Base-by-base conservation (phyloP, 2,113 vertebrate genomes). In the Chroicocephalus ridibundus region DNA sequence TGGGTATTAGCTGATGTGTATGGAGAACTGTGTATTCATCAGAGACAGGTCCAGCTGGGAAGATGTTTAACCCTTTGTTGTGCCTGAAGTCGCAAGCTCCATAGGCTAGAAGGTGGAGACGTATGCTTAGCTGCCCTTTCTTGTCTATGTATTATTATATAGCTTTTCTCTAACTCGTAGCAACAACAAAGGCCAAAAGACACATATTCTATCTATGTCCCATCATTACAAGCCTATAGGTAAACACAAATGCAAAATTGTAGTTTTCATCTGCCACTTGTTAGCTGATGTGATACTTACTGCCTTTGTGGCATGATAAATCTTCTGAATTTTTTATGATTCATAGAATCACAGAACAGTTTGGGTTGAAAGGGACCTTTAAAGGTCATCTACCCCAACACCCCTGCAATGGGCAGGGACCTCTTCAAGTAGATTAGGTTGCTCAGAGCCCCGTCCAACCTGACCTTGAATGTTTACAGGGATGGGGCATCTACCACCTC, bases 261-360 rank as follows among this genome's bases (percentile, higher is more conserved):
- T 44, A 85, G 60, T 46, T 34, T 95, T 87, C 55, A 78, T 25
- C 47, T 89, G 25, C n/a, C 6, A 2, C 55, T 91, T 88, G 32
- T 85, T 86, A 76, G 38, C 54, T 84, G 79, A 95, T 49, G 49
- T 24, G 54, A 32, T 74, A 90, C 26, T 68, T 72, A 64, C 20
- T 65, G 31, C 5, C 15, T 87, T 86, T 64, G 38, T 44, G 71
- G 34, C 40, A 65, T 13, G 52, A 51, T 46, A 55, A 60, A 72
- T 21, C 24, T 76, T 47, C 77, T 34, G 24, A n/a, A 22, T 88
- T 94, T 65, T 95, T 97, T 96, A 95, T 69, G 38, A 64, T 64
- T 42, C 27, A 42, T 15, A 40, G 61, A 64, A 40, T 64, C 26
- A 29, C 19, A 40, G 38, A 40, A 19, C 40, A 18, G 38, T 64